These are phyloP conservation scores for Toxotes chatareus DNA, from an alignment of 2,113 vertebrate genomes.

Conservation along the genomic window DNA sequence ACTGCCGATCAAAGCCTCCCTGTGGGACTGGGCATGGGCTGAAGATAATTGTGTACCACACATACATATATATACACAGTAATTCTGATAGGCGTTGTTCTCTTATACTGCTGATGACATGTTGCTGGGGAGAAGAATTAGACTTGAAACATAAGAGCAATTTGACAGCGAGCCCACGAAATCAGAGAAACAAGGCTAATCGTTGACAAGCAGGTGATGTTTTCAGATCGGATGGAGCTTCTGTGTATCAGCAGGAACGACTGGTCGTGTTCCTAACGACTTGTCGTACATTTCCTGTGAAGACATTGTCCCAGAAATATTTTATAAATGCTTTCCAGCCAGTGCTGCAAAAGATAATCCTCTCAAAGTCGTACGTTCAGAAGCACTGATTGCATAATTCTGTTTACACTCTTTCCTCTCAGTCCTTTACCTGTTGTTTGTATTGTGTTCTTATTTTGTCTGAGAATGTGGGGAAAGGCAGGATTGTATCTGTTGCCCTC, in stretches of 20 bases:
- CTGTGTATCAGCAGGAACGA: background rate
- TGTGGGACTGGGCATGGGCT: background rate
- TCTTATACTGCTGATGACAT: background rate
- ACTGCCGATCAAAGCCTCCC: constrained; percentile 2
- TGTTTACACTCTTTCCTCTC: background rate
- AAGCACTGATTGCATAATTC: background rate
- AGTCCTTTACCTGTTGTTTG: background rate
- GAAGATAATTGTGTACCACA: background rate
- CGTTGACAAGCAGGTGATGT: background rate
- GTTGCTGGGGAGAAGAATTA: background rate
- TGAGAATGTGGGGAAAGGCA: no score
- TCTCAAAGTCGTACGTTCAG: background rate
- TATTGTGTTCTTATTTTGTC: background rate
- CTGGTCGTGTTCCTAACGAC: background rate
- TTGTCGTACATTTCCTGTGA: background rate
- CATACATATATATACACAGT: background rate
- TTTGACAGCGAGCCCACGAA: no score
- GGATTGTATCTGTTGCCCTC: background rate
- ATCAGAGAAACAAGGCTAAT: background rate
- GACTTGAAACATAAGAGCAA: background rate
- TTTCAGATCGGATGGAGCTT: background rate
- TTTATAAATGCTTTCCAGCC: background rate
- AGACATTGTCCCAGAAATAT: background rate
- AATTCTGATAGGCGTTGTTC: no score
- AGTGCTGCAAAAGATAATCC: background rate